Base-by-base conservation (phyloP, 2,113 vertebrate genomes). In the Osmerus mordax region DNA sequence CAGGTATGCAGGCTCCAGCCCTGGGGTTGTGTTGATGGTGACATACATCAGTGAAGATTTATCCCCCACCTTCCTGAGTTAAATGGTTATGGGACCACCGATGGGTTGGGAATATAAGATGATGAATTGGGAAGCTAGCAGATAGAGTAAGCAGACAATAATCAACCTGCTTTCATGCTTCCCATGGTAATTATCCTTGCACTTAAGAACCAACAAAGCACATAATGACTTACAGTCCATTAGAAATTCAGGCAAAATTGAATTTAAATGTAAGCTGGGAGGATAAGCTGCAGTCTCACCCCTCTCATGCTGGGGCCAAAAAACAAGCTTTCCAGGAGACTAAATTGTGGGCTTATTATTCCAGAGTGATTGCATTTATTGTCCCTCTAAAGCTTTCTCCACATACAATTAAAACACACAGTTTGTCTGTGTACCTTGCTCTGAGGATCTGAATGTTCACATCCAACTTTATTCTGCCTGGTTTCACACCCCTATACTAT, bases 151-250 rank as follows among this genome's bases (percentile, higher is more conserved):
- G 92, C 91, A 94, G 91, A 93, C 93, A 93, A 94, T 95, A 95
- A 97, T 94, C 93, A 95, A 94, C 94, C 89, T 83, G 89, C 89
- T 93, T 95, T 93, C 89, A 90, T 89, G 91, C 92, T 94, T 93
- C 93, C 94, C 93, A 90, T 90, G 91, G 92, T 92, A 96, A 96
- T 95, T 94, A 96, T 92, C 91, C 90, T 92, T 91, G 92, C 89
- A 93, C 94, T 95, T 95, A 94, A 95, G 92, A 96, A 95, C 94
- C 95, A 96, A 95, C 95, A 96, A 95, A 94, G 94, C 94, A 95
- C 92, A 93, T 95, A 94, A 96, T 95, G 92, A 95, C 92, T 77
- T 73, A 64, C 68, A 84, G 68, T 78, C 75, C 77, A 86, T 87
- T 77, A 83, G 70, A 79, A 83, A 79, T 79, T 80, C 61, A 64